Base-by-base conservation (phyloP, 2,888 invertebrate species). In the Pachycephus smyrnensis region DNA sequence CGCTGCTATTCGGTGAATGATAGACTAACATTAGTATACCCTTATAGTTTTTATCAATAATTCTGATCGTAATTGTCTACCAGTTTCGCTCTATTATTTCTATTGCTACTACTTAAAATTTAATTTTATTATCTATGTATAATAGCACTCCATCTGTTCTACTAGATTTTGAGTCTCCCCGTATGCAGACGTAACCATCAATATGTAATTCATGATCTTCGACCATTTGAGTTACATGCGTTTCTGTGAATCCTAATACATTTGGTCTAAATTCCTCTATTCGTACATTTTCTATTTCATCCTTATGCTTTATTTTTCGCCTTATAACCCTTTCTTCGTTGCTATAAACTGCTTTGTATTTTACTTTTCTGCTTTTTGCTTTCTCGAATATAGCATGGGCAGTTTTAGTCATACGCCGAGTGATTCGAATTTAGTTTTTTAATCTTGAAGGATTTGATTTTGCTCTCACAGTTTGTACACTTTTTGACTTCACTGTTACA, bases 391-490 rank as follows among this genome's bases (percentile, higher is more conserved):
- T 77, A 80, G 4, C 68, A 75, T 32, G 76, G 77, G 12, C 77
- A 80, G 35, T 75, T 37, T 55, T 75, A 68, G 35, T 82, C 76
- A n/a, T 31, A 31, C n/a, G n/a, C n/a, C n/a, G n/a, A n/a, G n/a
- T n/a, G n/a, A n/a, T n/a, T n/a, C n/a, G n/a, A n/a, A 12, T 55
- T 37, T 4, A 77, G 30, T 23, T 79, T 73, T 74, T 68, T 75
- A 0, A 79, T 31, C 15, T 79, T 79, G 55, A 68, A 77, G 12
- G 68, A 76, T 40, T 69, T 68, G 23, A 37, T 32, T 75, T 74
- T 76, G 15, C 32, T 75, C 32, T 12, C 33, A 55, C 79, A 82
- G 69, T 81, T 81, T 23, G 76, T 69, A 78, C 82, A 81, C 31
- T 75, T 81, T 35, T 68, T 77, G 6, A 11, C 33, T 1, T 40